Evolutionary conservation across 2,113 vertebrate genomes (phyloP).

Genomic region (Gymnobelideus leadbeateri): DNA sequence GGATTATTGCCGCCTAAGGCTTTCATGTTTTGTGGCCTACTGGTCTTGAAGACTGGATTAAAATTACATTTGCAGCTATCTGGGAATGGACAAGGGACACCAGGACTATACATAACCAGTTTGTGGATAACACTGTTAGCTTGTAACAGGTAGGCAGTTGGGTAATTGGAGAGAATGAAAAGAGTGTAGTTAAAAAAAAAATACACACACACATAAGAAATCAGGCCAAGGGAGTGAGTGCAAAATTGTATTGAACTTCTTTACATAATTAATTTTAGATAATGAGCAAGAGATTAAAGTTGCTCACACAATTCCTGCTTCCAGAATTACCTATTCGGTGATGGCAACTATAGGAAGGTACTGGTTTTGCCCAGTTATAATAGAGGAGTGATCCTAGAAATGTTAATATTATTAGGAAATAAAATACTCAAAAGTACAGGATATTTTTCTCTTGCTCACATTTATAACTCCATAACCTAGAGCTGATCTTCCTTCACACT

Average conservation of each 20-base stretch:
- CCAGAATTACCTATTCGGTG: neutral
- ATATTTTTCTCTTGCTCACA: neutral
- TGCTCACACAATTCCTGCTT: neutral
- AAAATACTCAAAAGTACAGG: neutral
- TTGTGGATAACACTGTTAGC: slow-evolving; percentile 39
- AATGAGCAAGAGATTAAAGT: neutral
- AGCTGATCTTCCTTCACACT: neutral
- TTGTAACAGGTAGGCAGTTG: slow-evolving; percentile 53
- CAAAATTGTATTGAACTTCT: neutral
- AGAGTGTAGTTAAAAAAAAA: neutral
- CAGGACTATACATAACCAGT: slow-evolving; percentile 13
- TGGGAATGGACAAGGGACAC: slow-evolving; percentile 31
- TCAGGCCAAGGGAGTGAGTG: neutral
- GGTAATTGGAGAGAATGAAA: neutral
- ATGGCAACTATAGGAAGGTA: neutral
- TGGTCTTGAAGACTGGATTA: neutral
- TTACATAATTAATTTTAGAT: neutral
- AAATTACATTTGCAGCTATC: slow-evolving; percentile 23
- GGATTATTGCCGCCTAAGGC: neutral
- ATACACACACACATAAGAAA: neutral
- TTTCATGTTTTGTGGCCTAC: neutral
- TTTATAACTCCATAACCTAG: neutral
- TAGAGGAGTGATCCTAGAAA: neutral
- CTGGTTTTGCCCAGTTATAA: neutral
- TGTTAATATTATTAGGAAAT: slow-evolving; percentile 4